A percentile compares a stretch with the other conserved stretches of the same genome.
Evolutionary conservation across 2,888 invertebrate species (phyloP).

Genomic region (Chydorus sphaericus): DNA sequence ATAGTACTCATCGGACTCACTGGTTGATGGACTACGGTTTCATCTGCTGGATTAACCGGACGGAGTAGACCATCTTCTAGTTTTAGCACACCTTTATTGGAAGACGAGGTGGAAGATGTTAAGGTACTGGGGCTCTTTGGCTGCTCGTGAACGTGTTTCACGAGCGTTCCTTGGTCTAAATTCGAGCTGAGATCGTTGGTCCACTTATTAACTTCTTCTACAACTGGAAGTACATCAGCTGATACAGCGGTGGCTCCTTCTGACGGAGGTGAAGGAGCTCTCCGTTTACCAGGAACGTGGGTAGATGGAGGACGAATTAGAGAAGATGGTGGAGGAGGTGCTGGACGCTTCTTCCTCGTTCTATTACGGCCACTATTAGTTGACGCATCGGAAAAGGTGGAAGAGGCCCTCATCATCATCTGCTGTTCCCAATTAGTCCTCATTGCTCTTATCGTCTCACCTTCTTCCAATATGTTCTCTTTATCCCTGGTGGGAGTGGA

Average conservation of each 20-base stretch:
- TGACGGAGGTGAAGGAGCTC: slow-evolving; percentile 51
- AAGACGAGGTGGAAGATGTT: neutral
- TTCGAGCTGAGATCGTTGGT: slow-evolving; percentile 21
- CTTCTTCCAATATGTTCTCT: too few species aligned
- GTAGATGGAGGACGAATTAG: slow-evolving; percentile 25
- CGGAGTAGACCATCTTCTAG: slow-evolving; percentile 35
- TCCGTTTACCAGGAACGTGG: slow-evolving; percentile 60
- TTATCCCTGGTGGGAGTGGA: too few species aligned
- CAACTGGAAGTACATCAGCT: slow-evolving; percentile 16
- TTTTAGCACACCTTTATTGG: slow-evolving; percentile 29
- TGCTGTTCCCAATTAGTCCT: neutral
- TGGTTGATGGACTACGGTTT: slow-evolving; percentile 19
- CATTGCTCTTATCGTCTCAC: neutral
- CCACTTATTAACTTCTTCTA: slow-evolving; percentile 21
- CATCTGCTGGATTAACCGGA: slow-evolving; percentile 29
- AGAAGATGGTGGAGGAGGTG: slow-evolving; percentile 23
- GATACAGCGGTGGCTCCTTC: neutral
- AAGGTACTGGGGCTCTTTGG: slow-evolving; percentile 16
- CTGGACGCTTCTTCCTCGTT: slow-evolving; percentile 20
- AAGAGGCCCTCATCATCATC: neutral
- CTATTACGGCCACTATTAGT: neutral
- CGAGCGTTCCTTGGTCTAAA: slow-evolving; percentile 20
- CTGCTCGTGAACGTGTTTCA: neutral
- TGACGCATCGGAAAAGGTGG: neutral
- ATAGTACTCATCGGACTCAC: slow-evolving; percentile 9